These are phyloP conservation scores for Cassiopea andromeda DNA, from an alignment of 30 jellyfish, hydroid and myxozoan species.

Conservation along the genomic window DNA sequence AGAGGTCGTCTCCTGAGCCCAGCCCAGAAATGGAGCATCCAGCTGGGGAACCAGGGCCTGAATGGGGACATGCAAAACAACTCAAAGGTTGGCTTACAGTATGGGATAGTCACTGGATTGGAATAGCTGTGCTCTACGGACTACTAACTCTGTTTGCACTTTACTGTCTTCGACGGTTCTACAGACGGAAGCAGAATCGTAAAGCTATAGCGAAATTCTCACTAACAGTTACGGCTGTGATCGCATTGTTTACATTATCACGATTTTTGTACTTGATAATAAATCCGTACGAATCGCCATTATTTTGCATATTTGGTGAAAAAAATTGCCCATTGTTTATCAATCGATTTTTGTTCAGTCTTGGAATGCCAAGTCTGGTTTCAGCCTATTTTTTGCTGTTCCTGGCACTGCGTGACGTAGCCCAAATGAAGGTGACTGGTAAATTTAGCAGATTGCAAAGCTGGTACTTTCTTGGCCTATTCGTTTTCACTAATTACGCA, in stretches of 20 bases:
- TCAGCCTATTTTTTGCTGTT: constrained; percentile 73
- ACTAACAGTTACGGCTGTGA: constrained; percentile 37
- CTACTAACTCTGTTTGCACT: constrained; percentile 31
- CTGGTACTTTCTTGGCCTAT: constrained; percentile 62
- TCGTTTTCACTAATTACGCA: constrained; percentile 45
- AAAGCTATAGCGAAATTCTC: constrained; percentile 56
- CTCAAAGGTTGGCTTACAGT: constrained; percentile 53
- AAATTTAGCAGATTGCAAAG: constrained; percentile 48
- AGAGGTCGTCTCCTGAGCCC: constrained; percentile 40
- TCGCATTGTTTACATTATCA: constrained; percentile 41
- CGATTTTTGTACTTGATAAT: constrained; percentile 55
- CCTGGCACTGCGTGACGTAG: constrained; percentile 70
- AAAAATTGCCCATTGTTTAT: constrained; percentile 66
- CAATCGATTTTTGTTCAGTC: constrained; percentile 61
- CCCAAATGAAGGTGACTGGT: constrained; percentile 44
- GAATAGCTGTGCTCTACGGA: constrained; percentile 57
- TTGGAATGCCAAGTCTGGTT: constrained; percentile 74
- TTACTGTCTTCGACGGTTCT: constrained; percentile 31
- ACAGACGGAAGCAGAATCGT: constrained; percentile 24
- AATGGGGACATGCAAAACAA: constrained; percentile 59
- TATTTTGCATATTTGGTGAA: constrained; percentile 57
- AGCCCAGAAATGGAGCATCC: constrained; percentile 60
- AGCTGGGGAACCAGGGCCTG: constrained; percentile 71
- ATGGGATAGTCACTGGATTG: constrained; percentile 85
- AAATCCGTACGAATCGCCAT: constrained; percentile 79